Evolutionary conservation across 2,113 vertebrate genomes (phyloP).

Genomic region (Raja brachyura): DNA sequence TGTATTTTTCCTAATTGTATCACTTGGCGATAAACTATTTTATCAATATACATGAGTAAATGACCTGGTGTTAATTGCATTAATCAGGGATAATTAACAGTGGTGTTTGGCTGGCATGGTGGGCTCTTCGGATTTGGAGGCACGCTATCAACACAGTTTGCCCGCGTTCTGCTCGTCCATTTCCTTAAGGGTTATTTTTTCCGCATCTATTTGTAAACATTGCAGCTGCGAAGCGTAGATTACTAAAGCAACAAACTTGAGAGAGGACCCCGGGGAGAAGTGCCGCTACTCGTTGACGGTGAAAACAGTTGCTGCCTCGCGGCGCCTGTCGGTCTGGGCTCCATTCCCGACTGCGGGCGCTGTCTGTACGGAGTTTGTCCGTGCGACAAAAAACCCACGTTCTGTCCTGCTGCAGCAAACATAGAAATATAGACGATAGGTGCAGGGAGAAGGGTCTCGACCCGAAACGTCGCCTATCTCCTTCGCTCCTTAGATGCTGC

Average conservation of each 20-base stretch:
- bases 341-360: too few species aligned
- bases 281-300: too few species aligned
- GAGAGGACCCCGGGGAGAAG: neutral
- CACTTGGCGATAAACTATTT: conserved; percentile 8
- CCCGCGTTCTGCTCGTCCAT: neutral
- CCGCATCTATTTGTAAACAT: neutral
- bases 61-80: conserved; percentile 33
- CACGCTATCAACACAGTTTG: neutral
- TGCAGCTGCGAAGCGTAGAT: neutral
- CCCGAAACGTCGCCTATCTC: too few species aligned
- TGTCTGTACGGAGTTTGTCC: too few species aligned
- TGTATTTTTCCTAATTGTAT: neutral
- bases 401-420: too few species aligned
- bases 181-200: neutral
- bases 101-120: neutral
- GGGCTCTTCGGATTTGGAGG: neutral
- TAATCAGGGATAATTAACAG: conserved; percentile 28
- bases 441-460: too few species aligned
- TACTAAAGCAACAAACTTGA: neutral
- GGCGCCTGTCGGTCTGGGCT: too few species aligned
- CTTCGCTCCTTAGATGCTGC: too few species aligned
- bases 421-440: too few species aligned
- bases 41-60: conserved; percentile 35
- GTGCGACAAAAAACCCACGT: too few species aligned
- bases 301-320: neutral